Evolutionary conservation across 1,140 invertebrate species (phyloP).

Genomic region (Pteromalus puparum): DNA sequence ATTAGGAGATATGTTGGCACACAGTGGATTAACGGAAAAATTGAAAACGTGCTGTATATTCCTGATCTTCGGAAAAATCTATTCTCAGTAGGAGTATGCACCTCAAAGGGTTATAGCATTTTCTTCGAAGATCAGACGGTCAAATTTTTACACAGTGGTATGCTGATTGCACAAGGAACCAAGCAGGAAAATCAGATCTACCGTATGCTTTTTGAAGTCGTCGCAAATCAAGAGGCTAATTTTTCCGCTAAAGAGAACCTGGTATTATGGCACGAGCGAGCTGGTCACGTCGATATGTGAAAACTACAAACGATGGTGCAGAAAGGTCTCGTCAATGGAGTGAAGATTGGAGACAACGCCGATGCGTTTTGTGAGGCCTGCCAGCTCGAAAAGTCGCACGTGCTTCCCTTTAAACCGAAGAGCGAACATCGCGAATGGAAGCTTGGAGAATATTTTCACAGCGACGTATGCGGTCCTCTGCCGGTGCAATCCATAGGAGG

Average conservation of each 20-base stretch:
- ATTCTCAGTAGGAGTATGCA: constrained; percentile 45
- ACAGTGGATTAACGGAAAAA: constrained; percentile 15
- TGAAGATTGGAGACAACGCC: not conserved
- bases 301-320: not conserved
- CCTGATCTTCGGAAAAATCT: constrained; percentile 44
- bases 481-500: constrained; percentile 52
- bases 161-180: not conserved
- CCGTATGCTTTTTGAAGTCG: not conserved
- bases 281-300: constrained; percentile 29
- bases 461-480: not conserved
- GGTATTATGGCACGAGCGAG: constrained; percentile 33
- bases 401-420: not conserved
- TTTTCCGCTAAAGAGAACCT: not conserved
- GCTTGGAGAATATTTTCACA: not conserved
- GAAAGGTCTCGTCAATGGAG: not conserved
- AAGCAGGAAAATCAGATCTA: not conserved
- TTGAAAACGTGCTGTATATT: constrained; percentile 47
- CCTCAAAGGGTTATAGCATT: constrained; percentile 1
- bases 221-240: constrained; percentile 24
- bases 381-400: too few relatives aligned
- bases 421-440: constrained; percentile 25
- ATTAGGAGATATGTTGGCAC: constrained; percentile 36
- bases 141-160: not conserved
- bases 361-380: not conserved
- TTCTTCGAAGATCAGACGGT: constrained; percentile 7